A percentile compares a stretch with the other conserved stretches of the same genome.
These are phyloP conservation scores for Eretmochelys imbricata DNA, from an alignment of 2,113 vertebrate species.

Conservation along the genomic window DNA sequence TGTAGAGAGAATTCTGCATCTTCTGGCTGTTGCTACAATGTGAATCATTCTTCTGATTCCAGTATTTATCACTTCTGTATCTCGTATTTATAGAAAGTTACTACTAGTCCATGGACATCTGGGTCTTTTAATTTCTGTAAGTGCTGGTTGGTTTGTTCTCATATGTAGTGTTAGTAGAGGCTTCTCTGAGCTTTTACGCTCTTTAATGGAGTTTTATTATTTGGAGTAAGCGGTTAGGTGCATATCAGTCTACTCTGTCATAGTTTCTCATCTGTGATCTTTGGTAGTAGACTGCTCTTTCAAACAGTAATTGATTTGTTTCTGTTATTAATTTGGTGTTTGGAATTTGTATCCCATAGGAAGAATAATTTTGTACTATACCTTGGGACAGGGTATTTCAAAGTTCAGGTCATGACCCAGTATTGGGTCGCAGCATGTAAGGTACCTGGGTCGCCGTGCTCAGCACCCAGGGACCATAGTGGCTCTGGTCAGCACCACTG, in stretches of 20 bases:
- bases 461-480: no score
- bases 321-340: neutral
- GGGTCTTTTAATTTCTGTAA: neutral
- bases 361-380: neutral
- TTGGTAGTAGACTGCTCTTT: neutral
- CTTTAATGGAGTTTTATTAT: neutral
- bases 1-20: neutral
- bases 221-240: neutral
- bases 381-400: neutral
- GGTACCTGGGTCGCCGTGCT: no score
- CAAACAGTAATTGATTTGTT: neutral
- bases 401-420: no score
- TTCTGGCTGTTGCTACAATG: neutral
- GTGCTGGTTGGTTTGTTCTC: neutral
- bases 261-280: neutral
- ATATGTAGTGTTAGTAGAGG: neutral
- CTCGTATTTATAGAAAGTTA: neutral
- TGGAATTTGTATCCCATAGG: neutral
- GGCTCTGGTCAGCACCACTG: no score
- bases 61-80: neutral
- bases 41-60: neutral
- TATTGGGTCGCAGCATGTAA: no score
- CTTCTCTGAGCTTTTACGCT: neutral
- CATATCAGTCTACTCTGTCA: neutral
- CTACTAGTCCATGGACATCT: neutral